Conservation (phyloP, 2,797 vertebrate species). For the Esox masquinongy region DNA sequence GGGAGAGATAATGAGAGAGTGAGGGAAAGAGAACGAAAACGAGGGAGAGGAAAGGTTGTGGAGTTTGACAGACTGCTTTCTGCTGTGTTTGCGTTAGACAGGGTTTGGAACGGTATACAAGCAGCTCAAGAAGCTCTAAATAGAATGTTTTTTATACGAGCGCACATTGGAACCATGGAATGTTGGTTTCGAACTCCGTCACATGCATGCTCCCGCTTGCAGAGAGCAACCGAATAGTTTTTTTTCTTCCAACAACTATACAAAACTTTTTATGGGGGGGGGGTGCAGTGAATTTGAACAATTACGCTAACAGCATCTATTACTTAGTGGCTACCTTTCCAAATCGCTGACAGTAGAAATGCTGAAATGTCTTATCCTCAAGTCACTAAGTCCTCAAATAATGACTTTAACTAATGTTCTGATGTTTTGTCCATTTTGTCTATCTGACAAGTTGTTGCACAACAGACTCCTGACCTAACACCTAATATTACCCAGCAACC, state of each 20-base stretch:
- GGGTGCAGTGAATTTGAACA: constrained; percentile 54
- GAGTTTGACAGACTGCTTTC: constrained; percentile 64
- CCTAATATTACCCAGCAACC: constrained; percentile 41
- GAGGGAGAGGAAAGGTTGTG: constrained; percentile 38
- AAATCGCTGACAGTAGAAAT: constrained; percentile 48
- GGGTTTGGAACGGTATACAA: constrained; percentile 74
- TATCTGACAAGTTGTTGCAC: constrained; percentile 8
- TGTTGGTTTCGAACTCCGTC: constrained; percentile 80
- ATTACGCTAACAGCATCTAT: constrained; percentile 60
- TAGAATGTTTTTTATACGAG: constrained; percentile 72
- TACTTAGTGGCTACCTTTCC: constrained; percentile 49
- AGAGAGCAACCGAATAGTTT: constrained; percentile 68
- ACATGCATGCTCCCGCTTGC: constrained; percentile 71
- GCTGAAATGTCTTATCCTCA: constrained; percentile 38
- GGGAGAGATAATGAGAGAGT: constrained; percentile 66
- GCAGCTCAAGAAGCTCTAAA: constrained; percentile 74
- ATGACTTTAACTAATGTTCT: constrained; percentile 27
- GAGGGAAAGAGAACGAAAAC: constrained; percentile 25
- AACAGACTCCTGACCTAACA: constrained; percentile 19
- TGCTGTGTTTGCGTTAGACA: constrained; percentile 78
- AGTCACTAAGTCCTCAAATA: constrained; percentile 29
- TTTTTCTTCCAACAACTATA: constrained; percentile 76
- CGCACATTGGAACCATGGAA: constrained; percentile 74
- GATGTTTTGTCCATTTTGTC: constrained; percentile 8
- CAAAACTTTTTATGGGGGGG: constrained; percentile 71